A percentile compares a stretch with the other conserved stretches of the same genome.
Evolutionary conservation across 1,140 invertebrate genomes (phyloP).

Genomic region (Drosophila nebulosa): DNA sequence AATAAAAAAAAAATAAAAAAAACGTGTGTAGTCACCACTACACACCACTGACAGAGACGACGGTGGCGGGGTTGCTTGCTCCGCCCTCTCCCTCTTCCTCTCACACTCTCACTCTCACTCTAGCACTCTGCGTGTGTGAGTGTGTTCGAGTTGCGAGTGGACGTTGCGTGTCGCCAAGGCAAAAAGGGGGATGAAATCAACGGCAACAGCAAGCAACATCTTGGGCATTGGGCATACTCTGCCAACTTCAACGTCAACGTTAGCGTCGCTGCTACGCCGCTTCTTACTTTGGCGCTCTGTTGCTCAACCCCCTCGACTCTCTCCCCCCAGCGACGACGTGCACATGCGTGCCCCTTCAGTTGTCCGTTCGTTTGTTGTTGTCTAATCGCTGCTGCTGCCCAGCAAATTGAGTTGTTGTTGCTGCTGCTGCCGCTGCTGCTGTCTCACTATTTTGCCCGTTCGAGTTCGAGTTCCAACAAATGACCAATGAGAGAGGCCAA

Average conservation of each 20-base stretch:
- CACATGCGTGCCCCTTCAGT: conserved; percentile 3
- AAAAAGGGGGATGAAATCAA: conserved; percentile 70
- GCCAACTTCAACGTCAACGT: conserved; percentile 9
- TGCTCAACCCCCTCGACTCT: conserved; percentile 10
- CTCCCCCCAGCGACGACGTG: neutral
- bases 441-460: no score
- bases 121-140: neutral
- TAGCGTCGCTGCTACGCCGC: conserved; percentile 16
- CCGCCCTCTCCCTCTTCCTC: no score
- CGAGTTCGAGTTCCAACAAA: no score
- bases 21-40: conserved; percentile 56
- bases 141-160: conserved; percentile 64
- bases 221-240: conserved; percentile 17
- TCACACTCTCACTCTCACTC: conserved; percentile 1
- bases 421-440: no score
- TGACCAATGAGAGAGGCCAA: no score
- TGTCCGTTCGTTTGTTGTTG: neutral
- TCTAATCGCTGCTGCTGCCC: conserved; percentile 45
- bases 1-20: conserved; percentile 20
- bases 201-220: conserved; percentile 18
- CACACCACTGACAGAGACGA: conserved; percentile 35
- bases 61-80: conserved; percentile 56
- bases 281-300: conserved; percentile 26
- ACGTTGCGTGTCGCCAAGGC: conserved; percentile 47
- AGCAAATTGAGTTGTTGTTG: conserved; percentile 48